Conservation (phyloP, 2,888 invertebrate species). For the Bellardia pandia region DNA sequence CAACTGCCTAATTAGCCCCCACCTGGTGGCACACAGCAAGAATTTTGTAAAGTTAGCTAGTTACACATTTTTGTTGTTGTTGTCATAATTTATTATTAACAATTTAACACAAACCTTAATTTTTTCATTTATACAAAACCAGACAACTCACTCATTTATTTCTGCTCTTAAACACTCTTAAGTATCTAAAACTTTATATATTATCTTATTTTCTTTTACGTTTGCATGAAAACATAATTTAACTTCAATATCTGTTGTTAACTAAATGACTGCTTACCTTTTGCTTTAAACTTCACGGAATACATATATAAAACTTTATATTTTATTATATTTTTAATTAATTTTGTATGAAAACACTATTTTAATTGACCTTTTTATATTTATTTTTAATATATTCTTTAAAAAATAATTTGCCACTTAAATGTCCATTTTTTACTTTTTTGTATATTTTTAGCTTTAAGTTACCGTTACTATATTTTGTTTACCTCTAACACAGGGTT, state of each 20-base stretch:
- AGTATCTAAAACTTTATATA: no score
- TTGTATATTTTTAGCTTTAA: neutral
- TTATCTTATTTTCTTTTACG: no score
- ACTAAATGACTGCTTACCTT: neutral
- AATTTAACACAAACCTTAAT: neutral
- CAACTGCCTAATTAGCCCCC: constrained; percentile 82
- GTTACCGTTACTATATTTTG: constrained; percentile 29
- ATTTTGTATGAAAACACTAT: no score
- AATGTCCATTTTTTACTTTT: neutral
- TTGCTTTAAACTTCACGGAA: no score
- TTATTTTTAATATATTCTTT: neutral
- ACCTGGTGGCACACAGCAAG: constrained; percentile 76
- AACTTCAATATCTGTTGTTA: neutral
- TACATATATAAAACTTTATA: no score
- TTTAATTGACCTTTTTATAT: neutral
- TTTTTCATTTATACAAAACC: neutral
- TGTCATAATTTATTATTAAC: constrained; percentile 43
- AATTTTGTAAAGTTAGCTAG: constrained; percentile 83
- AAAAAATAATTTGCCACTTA: neutral
- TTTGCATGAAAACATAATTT: no score
- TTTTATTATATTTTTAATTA: no score
- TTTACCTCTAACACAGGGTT: constrained; percentile 28
- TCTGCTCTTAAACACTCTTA: neutral
- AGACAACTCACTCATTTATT: neutral
- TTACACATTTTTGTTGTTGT: constrained; percentile 68